These are phyloP conservation scores for Pomacea canaliculata DNA, from an alignment of 2,888 invertebrate genomes.

Conservation along the genomic window DNA sequence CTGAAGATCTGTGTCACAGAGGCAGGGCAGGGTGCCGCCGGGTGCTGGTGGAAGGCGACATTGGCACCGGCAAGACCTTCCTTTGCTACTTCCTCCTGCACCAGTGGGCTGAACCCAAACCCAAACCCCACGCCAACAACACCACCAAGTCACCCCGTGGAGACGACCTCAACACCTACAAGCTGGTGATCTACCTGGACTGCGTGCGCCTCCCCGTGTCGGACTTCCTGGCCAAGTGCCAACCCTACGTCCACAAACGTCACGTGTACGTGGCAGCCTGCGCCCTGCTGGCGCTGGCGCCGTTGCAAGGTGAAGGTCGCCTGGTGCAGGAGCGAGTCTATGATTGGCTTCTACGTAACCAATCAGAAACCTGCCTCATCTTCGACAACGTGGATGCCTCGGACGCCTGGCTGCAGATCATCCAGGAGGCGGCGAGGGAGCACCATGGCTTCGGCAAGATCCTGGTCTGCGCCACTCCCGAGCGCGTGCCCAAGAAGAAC, in stretches of 20 bases:
- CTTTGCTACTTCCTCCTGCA: constrained; percentile 38
- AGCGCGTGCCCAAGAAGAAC: constrained; percentile 31
- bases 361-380: constrained; percentile 36
- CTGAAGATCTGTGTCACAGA: constrained; percentile 36
- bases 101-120: constrained; percentile 36
- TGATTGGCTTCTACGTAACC: constrained; percentile 36
- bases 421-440: constrained; percentile 32
- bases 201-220: constrained; percentile 33
- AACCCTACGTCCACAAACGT: constrained; percentile 17
- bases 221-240: constrained; percentile 32
- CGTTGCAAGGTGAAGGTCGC: constrained; percentile 21
- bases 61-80: constrained; percentile 40
- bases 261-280: constrained; percentile 31
- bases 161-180: constrained; percentile 28
- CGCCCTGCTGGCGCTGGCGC: constrained; percentile 28
- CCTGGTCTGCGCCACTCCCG: constrained; percentile 32
- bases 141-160: background rate
- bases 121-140: constrained; percentile 1
- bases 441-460: constrained; percentile 36
- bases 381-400: constrained; percentile 39
- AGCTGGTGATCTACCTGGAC: constrained; percentile 33
- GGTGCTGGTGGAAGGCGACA: constrained; percentile 39
- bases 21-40: constrained; percentile 31
- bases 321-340: constrained; percentile 30
- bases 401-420: constrained; percentile 31